These are phyloP conservation scores for Sebastiscus tertius DNA, from an alignment of 2,797 vertebrate genomes.

Conservation along the genomic window DNA sequence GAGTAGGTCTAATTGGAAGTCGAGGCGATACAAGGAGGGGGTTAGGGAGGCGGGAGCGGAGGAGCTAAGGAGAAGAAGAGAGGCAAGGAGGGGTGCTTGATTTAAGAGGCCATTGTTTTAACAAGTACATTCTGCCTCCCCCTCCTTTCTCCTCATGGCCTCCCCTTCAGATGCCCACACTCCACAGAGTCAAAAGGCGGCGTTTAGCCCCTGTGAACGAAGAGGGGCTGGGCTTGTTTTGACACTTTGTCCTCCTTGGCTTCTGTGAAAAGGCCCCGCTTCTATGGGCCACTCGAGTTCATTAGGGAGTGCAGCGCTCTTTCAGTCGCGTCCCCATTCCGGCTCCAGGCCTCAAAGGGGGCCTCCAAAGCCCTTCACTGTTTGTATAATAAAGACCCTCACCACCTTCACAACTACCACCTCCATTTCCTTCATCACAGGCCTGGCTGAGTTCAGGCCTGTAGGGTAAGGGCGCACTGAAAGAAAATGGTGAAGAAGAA, in stretches of 20 bases:
- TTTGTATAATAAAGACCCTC: conserved; percentile 84
- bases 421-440: conserved; percentile 66
- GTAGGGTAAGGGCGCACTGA: conserved; percentile 46
- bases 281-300: conserved; percentile 85
- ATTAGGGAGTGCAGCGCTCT: conserved; percentile 82
- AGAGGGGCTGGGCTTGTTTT: conserved; percentile 84
- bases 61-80: conserved; percentile 65
- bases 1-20: conserved; percentile 78
- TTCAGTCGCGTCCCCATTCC: conserved; percentile 79
- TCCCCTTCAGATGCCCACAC: conserved; percentile 80
- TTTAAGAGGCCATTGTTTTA: conserved; percentile 83
- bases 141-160: conserved; percentile 71
- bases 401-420: conserved; percentile 63
- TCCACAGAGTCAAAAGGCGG: conserved; percentile 84
- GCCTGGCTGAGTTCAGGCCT: conserved; percentile 52
- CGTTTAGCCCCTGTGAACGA: conserved; percentile 79
- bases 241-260: conserved; percentile 84
- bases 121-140: conserved; percentile 80
- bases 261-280: conserved; percentile 74
- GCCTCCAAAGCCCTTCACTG: conserved; percentile 77
- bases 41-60: conserved; percentile 46
- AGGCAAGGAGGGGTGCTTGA: conserved; percentile 72
- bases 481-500: conserved; percentile 31
- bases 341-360: conserved; percentile 75
- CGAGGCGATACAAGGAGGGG: conserved; percentile 59